Evolutionary conservation across 1,140 invertebrate genomes (phyloP).

Genomic region (Formica selysi): DNA sequence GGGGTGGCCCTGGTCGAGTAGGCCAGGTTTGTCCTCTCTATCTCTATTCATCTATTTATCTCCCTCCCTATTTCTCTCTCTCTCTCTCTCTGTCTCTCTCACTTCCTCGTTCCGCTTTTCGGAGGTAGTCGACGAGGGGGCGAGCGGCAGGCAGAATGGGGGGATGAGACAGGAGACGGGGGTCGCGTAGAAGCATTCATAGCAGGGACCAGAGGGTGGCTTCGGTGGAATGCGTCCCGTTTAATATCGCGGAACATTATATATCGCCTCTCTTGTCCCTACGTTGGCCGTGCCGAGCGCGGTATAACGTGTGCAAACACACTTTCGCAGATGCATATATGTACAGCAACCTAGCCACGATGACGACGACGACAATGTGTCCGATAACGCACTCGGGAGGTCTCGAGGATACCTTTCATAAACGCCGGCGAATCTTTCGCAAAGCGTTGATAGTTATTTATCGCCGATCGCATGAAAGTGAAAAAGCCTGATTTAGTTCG

Average conservation of each 20-base stretch:
- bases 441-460: constrained; percentile 43
- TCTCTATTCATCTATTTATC: constrained; percentile 54
- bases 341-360: constrained; percentile 35
- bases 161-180: constrained; percentile 72
- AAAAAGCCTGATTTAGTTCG: background rate
- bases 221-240: constrained; percentile 86
- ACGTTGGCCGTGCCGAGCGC: constrained; percentile 70
- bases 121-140: constrained; percentile 49
- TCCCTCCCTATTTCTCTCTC: constrained; percentile 25
- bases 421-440: constrained; percentile 49
- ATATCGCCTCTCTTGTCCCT: constrained; percentile 85
- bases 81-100: constrained; percentile 31
- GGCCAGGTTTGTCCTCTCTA: constrained; percentile 65
- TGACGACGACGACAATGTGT: constrained; percentile 42
- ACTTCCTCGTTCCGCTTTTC: constrained; percentile 39
- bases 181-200: constrained; percentile 83
- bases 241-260: constrained; percentile 87
- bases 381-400: constrained; percentile 38
- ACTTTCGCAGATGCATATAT: constrained; percentile 17
- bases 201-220: constrained; percentile 83
- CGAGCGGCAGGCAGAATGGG: background rate
- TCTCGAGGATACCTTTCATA: constrained; percentile 49
- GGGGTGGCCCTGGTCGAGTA: constrained; percentile 70
- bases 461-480: constrained; percentile 14
- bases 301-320: constrained; percentile 70